phyloP scores from a whole-genome alignment of 2,113 vertebrate genomes.

The Sus scrofa region T2T-Sscrofa CM000827.6:65702001-65702500 shows the following conservation, averaged over 20 bases:
- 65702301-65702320: constrained; percentile 61
- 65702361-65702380: constrained; percentile 74
- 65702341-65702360: constrained; percentile 72
- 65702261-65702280: constrained; percentile 73
- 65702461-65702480: constrained; percentile 61
- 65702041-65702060: background rate
- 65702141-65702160: background rate
- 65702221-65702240: constrained; percentile 62
- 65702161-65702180: background rate
- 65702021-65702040: background rate
- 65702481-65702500: constrained; percentile 6
- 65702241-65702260: constrained; percentile 75
- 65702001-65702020: background rate
- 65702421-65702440: constrained; percentile 39
- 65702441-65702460: constrained; percentile 62
- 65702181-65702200: background rate
- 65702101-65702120: background rate
- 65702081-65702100: constrained; percentile 18
- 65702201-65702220: constrained; percentile 57
- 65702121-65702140: background rate
- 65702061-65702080: constrained; percentile 6
- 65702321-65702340: constrained; percentile 19
- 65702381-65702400: constrained; percentile 50
- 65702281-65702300: constrained; percentile 69
- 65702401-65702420: constrained; percentile 68